These are phyloP conservation scores for Sparidentex hasta DNA, from an alignment of 2,797 vertebrate genomes.

Conservation along the genomic window DNA sequence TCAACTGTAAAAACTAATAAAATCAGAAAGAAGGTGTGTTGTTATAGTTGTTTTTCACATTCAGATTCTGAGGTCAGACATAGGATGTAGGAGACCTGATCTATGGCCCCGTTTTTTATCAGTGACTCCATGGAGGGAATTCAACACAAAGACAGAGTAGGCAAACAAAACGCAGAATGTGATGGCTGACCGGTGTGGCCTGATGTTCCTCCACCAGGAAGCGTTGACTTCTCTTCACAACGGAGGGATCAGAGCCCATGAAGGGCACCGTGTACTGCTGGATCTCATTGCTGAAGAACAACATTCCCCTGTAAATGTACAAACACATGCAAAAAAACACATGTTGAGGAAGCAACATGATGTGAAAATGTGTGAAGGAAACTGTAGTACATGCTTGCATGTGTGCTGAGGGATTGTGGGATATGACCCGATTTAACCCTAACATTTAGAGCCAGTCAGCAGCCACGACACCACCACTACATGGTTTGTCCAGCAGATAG, in stretches of 20 bases:
- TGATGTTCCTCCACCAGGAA: constrained; percentile 88
- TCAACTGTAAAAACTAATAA: too few species aligned
- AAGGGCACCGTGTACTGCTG: constrained; percentile 91
- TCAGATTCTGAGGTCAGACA: too few species aligned
- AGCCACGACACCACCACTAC: neutral
- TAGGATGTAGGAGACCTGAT: too few species aligned
- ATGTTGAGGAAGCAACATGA: neutral
- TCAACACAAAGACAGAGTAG: neutral
- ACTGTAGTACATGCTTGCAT: neutral
- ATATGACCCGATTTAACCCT: neutral
- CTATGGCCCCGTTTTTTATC: neutral
- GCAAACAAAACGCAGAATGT: neutral
- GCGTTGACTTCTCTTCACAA: constrained; percentile 94
- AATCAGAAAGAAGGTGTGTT: too few species aligned
- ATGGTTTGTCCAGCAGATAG: constrained; percentile 3
- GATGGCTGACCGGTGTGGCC: constrained; percentile 88
- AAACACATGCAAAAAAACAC: constrained; percentile 3
- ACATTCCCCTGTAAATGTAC: constrained; percentile 79
- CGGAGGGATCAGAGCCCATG: constrained; percentile 92
- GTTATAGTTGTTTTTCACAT: too few species aligned
- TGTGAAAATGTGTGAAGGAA: neutral
- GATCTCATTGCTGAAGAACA: constrained; percentile 91
- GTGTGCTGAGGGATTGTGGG: neutral
- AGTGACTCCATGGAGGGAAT: neutral
- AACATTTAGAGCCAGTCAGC: too few species aligned